A percentile compares a stretch with the other conserved stretches of the same genome.
phyloP scores from a whole-genome alignment of 1,140 invertebrate species.

The Sinella curviseta region DNA sequence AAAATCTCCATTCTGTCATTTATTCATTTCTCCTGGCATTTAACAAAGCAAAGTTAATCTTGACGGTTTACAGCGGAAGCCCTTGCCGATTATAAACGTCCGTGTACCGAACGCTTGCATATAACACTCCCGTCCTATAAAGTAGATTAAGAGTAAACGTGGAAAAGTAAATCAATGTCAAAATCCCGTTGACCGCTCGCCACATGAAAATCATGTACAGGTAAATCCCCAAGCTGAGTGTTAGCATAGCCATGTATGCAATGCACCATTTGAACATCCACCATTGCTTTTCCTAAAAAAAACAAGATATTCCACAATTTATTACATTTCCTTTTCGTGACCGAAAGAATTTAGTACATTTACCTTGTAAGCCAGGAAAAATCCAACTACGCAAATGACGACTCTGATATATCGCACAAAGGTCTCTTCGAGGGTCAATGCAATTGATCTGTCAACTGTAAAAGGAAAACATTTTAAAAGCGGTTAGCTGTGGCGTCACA shows the following conservation, averaged over 20 bases:
- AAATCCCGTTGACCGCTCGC: constrained; percentile 4
- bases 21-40: no score
- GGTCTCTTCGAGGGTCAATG: constrained; percentile 13
- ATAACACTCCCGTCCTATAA: neutral
- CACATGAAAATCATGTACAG: constrained; percentile 15
- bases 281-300: neutral
- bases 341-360: neutral
- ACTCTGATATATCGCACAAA: neutral
- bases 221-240: constrained; percentile 7
- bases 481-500: neutral
- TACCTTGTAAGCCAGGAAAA: constrained; percentile 8
- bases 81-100: neutral
- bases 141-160: neutral
- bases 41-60: neutral
- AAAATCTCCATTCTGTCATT: no score
- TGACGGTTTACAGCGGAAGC: neutral
- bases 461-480: neutral
- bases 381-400: neutral
- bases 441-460: neutral
- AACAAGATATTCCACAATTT: neutral
- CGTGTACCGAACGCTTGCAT: neutral
- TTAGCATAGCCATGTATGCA: neutral
- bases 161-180: constrained; percentile 13
- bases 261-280: constrained; percentile 23
- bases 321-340: neutral